Percentiles rank a stretch among this genome's conserved stretches.
Evolutionary conservation across 2,113 vertebrate species (phyloP).

Genomic region (Chaenocephalus aceratus): DNA sequence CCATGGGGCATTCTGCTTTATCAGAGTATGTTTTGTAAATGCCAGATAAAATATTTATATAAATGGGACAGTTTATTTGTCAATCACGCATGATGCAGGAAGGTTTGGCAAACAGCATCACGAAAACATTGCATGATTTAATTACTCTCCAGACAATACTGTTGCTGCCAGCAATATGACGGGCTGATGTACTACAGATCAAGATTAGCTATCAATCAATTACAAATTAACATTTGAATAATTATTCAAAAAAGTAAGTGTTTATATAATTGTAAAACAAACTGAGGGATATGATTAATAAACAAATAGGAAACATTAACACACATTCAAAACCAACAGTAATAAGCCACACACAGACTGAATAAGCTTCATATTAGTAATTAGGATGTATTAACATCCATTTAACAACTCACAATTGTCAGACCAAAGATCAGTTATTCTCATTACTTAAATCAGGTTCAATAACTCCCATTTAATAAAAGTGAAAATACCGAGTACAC

Average conservation of each 20-base stretch:
- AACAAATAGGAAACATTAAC: background rate
- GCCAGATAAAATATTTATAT: background rate
- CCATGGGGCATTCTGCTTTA: background rate
- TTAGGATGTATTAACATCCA: slow-evolving; percentile 53
- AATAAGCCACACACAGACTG: slow-evolving; percentile 37
- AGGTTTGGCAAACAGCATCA: background rate
- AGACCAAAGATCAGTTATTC: slow-evolving; percentile 37
- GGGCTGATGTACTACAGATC: background rate
- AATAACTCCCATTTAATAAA: slow-evolving; percentile 37
- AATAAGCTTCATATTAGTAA: slow-evolving; percentile 33
- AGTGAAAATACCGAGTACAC: slow-evolving; percentile 20
- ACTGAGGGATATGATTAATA: background rate
- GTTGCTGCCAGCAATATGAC: background rate
- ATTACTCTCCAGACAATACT: slow-evolving; percentile 3
- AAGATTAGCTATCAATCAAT: slow-evolving; percentile 22
- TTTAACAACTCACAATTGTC: slow-evolving; percentile 36
- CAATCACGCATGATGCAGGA: background rate
- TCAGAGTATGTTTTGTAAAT: slow-evolving; percentile 8
- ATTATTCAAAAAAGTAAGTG: slow-evolving; percentile 21
- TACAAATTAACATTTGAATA: slow-evolving; percentile 22
- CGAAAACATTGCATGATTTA: background rate
- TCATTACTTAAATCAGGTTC: slow-evolving; percentile 40
- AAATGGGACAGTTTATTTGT: background rate
- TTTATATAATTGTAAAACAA: no score
- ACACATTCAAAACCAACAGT: slow-evolving; percentile 24